Conservation (phyloP, 23 tunicate species). For the Ciona savignyi region DNA sequence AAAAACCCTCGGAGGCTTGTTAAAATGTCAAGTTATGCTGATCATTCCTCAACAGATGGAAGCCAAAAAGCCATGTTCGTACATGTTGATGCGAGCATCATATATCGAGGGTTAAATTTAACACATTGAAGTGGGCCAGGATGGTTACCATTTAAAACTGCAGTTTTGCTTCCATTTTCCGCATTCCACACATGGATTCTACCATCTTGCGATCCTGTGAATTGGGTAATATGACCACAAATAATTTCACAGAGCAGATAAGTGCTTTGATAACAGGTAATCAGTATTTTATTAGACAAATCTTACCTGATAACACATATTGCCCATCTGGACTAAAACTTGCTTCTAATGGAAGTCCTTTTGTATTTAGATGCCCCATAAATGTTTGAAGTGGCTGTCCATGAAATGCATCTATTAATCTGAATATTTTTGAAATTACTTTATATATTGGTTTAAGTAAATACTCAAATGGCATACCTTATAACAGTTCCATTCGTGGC, state of each 20-base stretch:
- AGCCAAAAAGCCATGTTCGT: slow-evolving; percentile 91
- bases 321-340: slow-evolving; percentile 94
- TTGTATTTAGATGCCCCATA: slow-evolving; percentile 73
- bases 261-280: too few relatives aligned
- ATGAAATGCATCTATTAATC: slow-evolving; percentile 89
- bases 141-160: slow-evolving; percentile 80
- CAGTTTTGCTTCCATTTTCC: slow-evolving; percentile 71
- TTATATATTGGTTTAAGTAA: not conserved
- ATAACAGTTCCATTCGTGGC: slow-evolving; percentile 83
- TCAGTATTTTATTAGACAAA: too few relatives aligned
- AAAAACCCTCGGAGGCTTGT: too few relatives aligned
- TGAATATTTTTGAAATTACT: not conserved
- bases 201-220: slow-evolving; percentile 95
- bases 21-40: too few relatives aligned
- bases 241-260: too few relatives aligned
- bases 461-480: slow-evolving; percentile 5
- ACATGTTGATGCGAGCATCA: slow-evolving; percentile 90
- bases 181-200: slow-evolving; percentile 82
- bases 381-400: slow-evolving; percentile 88
- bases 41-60: slow-evolving; percentile 90
- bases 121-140: slow-evolving; percentile 86
- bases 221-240: too few relatives aligned
- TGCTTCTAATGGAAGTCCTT: slow-evolving; percentile 81
- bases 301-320: slow-evolving; percentile 74
- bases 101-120: slow-evolving; percentile 78